Evolutionary conservation across 1,140 invertebrate genomes (phyloP).

Genomic region (Caerostris darwini): DNA sequence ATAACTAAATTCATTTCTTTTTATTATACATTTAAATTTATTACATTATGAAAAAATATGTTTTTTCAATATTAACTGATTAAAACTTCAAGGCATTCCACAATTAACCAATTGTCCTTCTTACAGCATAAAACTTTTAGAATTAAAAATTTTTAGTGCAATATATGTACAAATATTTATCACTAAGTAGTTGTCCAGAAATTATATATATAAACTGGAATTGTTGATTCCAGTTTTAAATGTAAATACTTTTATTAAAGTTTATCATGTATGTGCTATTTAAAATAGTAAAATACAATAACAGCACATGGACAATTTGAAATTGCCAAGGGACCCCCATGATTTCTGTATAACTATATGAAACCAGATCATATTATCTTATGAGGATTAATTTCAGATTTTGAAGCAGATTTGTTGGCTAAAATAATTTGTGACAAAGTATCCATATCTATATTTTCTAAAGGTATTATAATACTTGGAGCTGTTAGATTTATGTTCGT

Average conservation of each 20-base stretch:
- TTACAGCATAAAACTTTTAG: not conserved
- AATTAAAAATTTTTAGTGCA: not conserved
- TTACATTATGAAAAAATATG: not conserved
- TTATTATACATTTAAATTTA: not conserved
- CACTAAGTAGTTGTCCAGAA: not conserved
- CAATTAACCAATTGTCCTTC: not conserved
- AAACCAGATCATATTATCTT: not conserved
- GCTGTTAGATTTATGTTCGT: not conserved
- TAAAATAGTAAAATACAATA: not conserved
- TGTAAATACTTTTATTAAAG: not conserved
- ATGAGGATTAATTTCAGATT: not conserved
- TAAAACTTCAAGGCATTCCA: not conserved
- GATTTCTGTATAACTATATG: not conserved
- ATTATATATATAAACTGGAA: too few relatives aligned
- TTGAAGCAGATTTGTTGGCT: not conserved
- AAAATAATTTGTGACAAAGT: not conserved
- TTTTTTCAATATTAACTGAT: not conserved
- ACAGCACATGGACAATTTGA: not conserved
- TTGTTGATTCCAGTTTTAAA: not conserved
- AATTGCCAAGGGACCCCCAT: not conserved
- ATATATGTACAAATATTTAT: not conserved
- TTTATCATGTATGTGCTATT: not conserved
- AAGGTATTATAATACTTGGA: not conserved
- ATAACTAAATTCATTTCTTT: not conserved
- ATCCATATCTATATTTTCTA: not conserved